Conservation (phyloP, 2,797 vertebrate species). For the Lithobates pipiens region DNA sequence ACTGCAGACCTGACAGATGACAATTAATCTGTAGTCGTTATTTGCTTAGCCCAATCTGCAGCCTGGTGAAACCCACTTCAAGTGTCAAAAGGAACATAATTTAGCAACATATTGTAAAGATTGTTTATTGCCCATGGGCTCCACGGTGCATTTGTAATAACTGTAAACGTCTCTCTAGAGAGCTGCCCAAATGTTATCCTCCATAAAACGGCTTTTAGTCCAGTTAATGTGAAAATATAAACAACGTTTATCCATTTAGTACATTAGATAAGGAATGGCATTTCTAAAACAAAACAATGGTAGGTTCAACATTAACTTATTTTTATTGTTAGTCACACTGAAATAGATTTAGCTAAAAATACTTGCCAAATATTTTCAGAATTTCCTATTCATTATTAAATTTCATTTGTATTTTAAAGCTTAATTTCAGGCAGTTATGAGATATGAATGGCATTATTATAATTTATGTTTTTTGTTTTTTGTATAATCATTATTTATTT, state of each 20-base stretch:
- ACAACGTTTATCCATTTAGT: constrained; percentile 63
- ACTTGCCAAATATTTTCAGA: neutral
- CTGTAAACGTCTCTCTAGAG: constrained; percentile 54
- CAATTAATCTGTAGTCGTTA: constrained; percentile 52
- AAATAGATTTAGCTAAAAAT: constrained; percentile 11
- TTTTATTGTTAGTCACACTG: constrained; percentile 6
- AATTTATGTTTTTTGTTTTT: too few species aligned
- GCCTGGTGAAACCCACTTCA: constrained; percentile 43
- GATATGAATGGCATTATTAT: neutral
- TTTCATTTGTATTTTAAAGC: constrained; percentile 1
- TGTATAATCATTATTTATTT: too few species aligned
- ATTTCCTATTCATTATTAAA: neutral
- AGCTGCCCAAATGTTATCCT: constrained; percentile 56
- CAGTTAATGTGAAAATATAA: constrained; percentile 66
- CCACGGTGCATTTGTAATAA: constrained; percentile 54
- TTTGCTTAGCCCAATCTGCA: constrained; percentile 57
- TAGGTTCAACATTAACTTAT: constrained; percentile 3
- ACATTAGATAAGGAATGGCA: constrained; percentile 54
- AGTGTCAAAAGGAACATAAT: constrained; percentile 52
- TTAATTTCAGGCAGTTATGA: neutral
- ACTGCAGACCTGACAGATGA: constrained; percentile 34
- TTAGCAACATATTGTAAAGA: constrained; percentile 46
- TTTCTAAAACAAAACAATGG: constrained; percentile 18
- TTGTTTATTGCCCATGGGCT: constrained; percentile 45
- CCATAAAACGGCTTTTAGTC: constrained; percentile 60